phyloP scores from a whole-genome alignment of 2,797 vertebrate genomes.

The Leptodactylus fallax region DNA sequence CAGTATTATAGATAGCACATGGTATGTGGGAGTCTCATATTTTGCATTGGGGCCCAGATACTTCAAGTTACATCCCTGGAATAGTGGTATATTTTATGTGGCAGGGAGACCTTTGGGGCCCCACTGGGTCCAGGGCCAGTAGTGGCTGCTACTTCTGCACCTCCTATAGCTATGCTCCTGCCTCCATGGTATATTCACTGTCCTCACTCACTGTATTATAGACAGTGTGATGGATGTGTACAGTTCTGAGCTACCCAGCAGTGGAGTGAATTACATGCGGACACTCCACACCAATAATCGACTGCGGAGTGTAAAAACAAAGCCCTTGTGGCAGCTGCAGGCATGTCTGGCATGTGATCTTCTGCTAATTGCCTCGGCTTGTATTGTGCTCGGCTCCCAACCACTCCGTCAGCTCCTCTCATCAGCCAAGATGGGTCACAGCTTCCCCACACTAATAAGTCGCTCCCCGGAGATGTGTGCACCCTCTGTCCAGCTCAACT shows the following conservation, averaged over 20 bases:
- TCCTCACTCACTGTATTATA: no score
- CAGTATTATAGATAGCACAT: no score
- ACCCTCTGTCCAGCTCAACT: background rate
- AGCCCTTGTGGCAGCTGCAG: background rate
- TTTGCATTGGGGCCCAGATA: no score
- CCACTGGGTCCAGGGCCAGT: no score
- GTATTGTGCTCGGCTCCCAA: slow-evolving; percentile 32
- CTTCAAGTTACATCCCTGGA: no score
- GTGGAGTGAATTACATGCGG: background rate
- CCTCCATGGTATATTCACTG: no score
- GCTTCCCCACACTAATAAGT: slow-evolving; percentile 9
- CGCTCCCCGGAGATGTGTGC: background rate
- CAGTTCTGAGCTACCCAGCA: background rate
- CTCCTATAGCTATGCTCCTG: no score
- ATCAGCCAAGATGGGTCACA: slow-evolving; percentile 34
- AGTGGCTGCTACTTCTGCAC: no score
- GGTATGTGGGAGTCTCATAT: no score
- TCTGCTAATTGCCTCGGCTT: slow-evolving; percentile 50
- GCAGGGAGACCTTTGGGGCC: no score
- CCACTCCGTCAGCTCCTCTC: slow-evolving; percentile 26
- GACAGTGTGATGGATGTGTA: background rate
- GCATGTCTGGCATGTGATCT: slow-evolving; percentile 33
- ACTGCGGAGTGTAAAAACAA: background rate
- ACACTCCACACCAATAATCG: slow-evolving; percentile 8
- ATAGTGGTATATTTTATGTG: no score